Evolutionary conservation across 2,113 vertebrate genomes (phyloP), one percentile per base, ranked within the genome.

Genomic region (Alectura lathami): DNA sequence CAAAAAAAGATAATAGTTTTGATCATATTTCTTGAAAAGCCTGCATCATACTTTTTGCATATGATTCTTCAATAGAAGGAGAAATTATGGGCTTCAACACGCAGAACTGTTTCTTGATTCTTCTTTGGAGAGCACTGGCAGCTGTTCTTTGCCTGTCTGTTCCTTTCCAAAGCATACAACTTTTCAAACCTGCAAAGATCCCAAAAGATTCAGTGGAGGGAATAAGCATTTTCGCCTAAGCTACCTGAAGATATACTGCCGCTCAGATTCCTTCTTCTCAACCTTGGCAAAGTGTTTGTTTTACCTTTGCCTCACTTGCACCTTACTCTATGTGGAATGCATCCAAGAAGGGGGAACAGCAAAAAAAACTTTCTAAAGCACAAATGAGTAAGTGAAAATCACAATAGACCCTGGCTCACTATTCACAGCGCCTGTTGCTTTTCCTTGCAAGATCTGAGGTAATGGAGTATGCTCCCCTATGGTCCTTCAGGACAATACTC

Each of bases 11-110:
- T 66, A 89, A 73, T 48, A 23, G 7, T 22, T 13, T 66, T 81
- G 27, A 77, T 62, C 27, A 67, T 5, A 42, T 67, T 74, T 88
- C 59, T 74, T 70, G 50, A 87, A 63, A 92, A 89, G 8, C 3
- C 47, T 83, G 54, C 64, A 29, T 18, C 42, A 22, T 73, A 81
- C 74, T 4, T 47, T 82, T 59, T 68, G n/a, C 29, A 38, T 82
- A 42, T 64, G 62, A 76, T 42, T 80, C 32, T 81, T 89, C n/a
- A 64, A 18, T 45, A 87, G 13, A 77, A 8, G 14, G 8, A 69
- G 8, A 88, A 93, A 80, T 54, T 15, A 74, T 1, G 0, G 86
- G 62, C 8, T 82, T 81, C 0, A 0, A 75, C 18, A 48, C 14
- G n/a, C 9, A 64, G 36, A 84, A 82, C 9, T 32, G 23, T 74